Conservation (phyloP, 2,113 vertebrate genomes). For the Sciurus niger region DNA sequence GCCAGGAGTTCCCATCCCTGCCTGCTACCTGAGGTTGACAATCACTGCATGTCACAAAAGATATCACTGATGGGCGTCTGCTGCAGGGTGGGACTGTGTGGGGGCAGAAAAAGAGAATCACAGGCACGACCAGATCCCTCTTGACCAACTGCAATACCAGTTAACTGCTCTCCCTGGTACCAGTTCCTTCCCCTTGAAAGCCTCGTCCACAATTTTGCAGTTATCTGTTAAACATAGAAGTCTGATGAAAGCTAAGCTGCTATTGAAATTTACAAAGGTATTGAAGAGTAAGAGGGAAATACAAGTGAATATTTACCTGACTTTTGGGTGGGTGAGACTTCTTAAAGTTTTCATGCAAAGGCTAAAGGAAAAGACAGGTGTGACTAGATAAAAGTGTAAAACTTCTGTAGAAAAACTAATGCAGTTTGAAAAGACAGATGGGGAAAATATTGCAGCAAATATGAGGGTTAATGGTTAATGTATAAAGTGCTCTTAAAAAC, state of each 20-base stretch:
- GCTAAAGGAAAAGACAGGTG: constrained; percentile 42
- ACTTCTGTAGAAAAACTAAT: background rate
- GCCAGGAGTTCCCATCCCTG: background rate
- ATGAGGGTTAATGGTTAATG: background rate
- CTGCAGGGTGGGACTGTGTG: background rate
- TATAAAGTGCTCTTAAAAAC: constrained; percentile 38
- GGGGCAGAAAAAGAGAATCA: background rate
- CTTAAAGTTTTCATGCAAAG: constrained; percentile 17
- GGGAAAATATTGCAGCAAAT: constrained; percentile 27
- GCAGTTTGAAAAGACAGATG: constrained; percentile 25
- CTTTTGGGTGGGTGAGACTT: background rate
- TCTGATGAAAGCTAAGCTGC: background rate
- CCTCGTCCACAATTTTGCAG: background rate
- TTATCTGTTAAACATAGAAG: background rate
- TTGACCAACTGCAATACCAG: background rate
- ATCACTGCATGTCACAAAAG: background rate
- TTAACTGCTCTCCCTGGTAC: background rate
- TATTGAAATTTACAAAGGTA: constrained; percentile 19
- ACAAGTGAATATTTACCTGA: background rate
- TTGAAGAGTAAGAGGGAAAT: background rate
- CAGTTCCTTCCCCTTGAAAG: background rate
- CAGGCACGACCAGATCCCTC: background rate
- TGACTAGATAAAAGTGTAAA: constrained; percentile 20
- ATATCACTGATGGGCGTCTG: background rate
- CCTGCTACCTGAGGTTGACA: background rate